Evolutionary conservation across 2,797 vertebrate genomes (phyloP), one percentile per base, ranked within the genome.

Genomic region (Leptodactylus fallax): DNA sequence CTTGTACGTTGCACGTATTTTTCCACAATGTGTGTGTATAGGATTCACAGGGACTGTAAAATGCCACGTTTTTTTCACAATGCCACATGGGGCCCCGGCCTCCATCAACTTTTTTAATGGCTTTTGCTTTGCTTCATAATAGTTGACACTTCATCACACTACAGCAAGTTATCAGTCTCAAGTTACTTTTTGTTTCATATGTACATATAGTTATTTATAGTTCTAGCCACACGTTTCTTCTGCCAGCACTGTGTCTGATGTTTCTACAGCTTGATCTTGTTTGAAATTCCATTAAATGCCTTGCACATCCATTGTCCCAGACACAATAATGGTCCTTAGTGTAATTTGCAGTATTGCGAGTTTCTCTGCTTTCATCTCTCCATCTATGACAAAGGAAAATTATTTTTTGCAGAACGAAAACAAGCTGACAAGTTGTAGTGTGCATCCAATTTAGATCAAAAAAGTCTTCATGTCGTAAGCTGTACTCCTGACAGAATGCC

Each of bases 371-470:
- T 69, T 83, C 65, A 71, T 83, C 67, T 12, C 55, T 56, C 17
- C 21, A 14, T 36, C 25, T 71, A 27, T 72, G 49, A 84, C 69
- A 84, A 84, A 72, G 67, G 51, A 84, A 58, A 74, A 60, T 60
- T 45, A 72, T 47, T 83, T 36, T 10, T 71, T 47, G n/a, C 81
- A 83, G 65, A 83, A 55, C 14, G 23, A 71, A 83, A 69, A 53
- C 61, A 27, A 67, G 14, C 13, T 65, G n/a, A 67, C 49, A 83
- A 71, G 69, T 19, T 74, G 21, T 36, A 12, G 81, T 84, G 65
- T 72, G 53, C 53, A 36, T 72, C 74, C 69, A 84, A 84, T 74
- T 84, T 58, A 58, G 19, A 84, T 72, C 49, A 67, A 71, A 53
- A 21, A 36, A 27, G 63, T 17, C 63, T 83, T 69, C 14, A 49